Conservation (phyloP, 2,888 invertebrate species). For the Tortricodes alternella region DNA sequence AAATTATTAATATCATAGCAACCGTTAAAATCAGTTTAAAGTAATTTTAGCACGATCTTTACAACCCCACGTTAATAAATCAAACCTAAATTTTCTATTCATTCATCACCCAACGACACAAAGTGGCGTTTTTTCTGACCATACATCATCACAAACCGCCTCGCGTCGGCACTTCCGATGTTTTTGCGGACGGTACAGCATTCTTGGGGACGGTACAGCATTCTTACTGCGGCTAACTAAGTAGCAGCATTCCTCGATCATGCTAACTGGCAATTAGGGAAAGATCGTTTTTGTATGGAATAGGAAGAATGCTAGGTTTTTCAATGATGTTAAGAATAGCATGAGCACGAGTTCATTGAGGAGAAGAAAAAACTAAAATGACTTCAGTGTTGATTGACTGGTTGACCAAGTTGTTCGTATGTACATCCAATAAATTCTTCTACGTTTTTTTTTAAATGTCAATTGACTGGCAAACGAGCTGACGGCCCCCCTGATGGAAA, state of each 20-base stretch:
- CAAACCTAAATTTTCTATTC: conserved; percentile 20
- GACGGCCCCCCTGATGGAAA: too few relatives aligned
- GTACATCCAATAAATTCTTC: too few relatives aligned
- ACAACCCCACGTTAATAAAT: conserved; percentile 28
- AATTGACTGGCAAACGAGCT: too few relatives aligned
- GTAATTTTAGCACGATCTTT: too few relatives aligned
- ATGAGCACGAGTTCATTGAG: not conserved
- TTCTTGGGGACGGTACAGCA: conserved; percentile 32
- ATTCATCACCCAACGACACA: conserved; percentile 32
- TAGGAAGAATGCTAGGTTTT: conserved; percentile 8
- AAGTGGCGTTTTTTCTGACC: conserved; percentile 36
- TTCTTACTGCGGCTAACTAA: conserved; percentile 30
- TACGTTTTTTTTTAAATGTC: too few relatives aligned
- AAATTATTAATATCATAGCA: too few relatives aligned
- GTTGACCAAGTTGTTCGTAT: too few relatives aligned
- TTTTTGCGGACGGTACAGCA: conserved; percentile 33
- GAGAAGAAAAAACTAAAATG: too few relatives aligned
- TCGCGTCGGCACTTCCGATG: conserved; percentile 30
- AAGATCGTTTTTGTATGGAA: conserved; percentile 20
- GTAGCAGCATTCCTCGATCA: conserved; percentile 25
- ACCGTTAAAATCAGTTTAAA: too few relatives aligned
- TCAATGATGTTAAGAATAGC: conserved; percentile 15
- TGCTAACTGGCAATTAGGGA: conserved; percentile 21
- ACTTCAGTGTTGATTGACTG: too few relatives aligned
- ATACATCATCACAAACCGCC: conserved; percentile 45